Evolutionary conservation across 2,888 invertebrate genomes (phyloP).

Genomic region (Colostygia pectinataria): DNA sequence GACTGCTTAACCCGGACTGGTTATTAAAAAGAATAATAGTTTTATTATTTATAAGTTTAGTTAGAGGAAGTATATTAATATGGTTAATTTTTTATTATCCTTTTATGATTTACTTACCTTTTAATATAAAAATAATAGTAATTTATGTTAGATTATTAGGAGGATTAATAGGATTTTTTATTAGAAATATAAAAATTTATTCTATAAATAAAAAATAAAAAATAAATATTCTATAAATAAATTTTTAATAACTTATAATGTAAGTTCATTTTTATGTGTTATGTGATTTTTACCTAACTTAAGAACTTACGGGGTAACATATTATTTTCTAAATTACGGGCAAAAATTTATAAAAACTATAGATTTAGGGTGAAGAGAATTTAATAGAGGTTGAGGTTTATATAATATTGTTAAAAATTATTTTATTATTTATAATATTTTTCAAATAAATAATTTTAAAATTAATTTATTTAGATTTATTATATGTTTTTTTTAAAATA

Average conservation of each 20-base stretch:
- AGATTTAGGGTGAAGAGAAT: conserved; percentile 78
- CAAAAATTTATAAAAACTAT: conserved; percentile 64
- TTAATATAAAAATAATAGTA: conserved; percentile 78
- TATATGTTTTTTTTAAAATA: conserved; percentile 54
- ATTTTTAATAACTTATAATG: conserved; percentile 58
- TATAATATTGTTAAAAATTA: conserved; percentile 60
- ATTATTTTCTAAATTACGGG: conserved; percentile 69
- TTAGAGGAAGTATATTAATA: conserved; percentile 79
- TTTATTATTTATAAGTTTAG: conserved; percentile 76
- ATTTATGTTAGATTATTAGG: conserved; percentile 76
- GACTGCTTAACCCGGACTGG: too few relatives aligned
- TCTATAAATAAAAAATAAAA: too few relatives aligned
- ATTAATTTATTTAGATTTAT: conserved; percentile 76
- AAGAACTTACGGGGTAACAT: conserved; percentile 70
- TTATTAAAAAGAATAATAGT: conserved; percentile 74
- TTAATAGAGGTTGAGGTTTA: conserved; percentile 70
- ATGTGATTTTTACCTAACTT: conserved; percentile 83
- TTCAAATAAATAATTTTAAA: conserved; percentile 77
- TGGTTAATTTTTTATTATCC: conserved; percentile 81
- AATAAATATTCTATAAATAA: too few relatives aligned
- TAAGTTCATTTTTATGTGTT: conserved; percentile 56
- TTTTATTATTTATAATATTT: conserved; percentile 65
- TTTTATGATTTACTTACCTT: conserved; percentile 79
- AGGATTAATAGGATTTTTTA: conserved; percentile 59
- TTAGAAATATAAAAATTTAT: conserved; percentile 70